Evolutionary conservation across 2,113 vertebrate species (phyloP).

Genomic region (Camelus bactrianus): DNA sequence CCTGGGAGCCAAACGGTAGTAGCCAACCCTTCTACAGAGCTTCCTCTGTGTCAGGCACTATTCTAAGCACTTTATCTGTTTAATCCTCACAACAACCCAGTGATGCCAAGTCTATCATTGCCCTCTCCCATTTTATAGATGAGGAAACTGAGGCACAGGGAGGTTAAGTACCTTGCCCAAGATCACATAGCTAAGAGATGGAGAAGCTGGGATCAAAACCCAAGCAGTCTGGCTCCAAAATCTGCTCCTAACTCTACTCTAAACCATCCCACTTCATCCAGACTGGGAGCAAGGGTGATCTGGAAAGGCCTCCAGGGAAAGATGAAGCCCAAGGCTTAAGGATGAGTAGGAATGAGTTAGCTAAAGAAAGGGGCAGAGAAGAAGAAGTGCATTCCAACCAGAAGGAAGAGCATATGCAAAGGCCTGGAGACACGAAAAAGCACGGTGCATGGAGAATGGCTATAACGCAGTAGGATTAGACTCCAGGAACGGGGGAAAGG

Average conservation of each 20-base stretch:
- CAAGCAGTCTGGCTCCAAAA: not conserved
- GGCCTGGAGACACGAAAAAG: not conserved
- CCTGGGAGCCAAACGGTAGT: fast-evolving
- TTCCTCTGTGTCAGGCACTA: not conserved
- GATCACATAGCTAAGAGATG: not conserved
- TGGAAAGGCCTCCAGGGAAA: not conserved
- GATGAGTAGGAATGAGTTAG: not conserved
- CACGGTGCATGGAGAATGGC: not conserved
- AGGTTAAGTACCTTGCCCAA: not conserved
- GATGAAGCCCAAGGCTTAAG: not conserved
- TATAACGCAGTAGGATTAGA: not conserved
- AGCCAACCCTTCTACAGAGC: not conserved
- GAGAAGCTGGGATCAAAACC: not conserved
- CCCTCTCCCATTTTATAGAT: constrained; percentile 37
- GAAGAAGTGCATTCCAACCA: not conserved
- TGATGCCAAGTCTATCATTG: not conserved
- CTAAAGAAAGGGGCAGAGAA: not conserved
- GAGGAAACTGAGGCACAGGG: not conserved
- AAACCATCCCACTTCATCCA: not conserved
- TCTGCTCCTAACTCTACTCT: not conserved
- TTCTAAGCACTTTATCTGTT: not conserved
- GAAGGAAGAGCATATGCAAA: not conserved
- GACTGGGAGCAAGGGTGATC: not conserved
- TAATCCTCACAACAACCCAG: not conserved
- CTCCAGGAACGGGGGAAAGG: not conserved